Evolutionary conservation across 2,797 vertebrate species (phyloP).

Genomic region (Sebastolobus alascanus): DNA sequence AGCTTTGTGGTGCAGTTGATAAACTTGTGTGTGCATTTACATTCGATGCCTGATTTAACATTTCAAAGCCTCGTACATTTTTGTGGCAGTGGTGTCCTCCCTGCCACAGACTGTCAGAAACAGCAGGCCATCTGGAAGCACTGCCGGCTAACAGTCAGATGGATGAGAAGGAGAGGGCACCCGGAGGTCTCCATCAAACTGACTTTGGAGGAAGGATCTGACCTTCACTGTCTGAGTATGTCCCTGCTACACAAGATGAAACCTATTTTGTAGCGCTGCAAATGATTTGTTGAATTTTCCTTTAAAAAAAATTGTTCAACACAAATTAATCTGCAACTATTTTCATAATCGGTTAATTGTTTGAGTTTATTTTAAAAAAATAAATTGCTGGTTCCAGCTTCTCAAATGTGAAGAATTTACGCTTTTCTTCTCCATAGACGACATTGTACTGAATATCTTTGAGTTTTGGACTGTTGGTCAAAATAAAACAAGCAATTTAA

Average conservation of each 20-base stretch:
- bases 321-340: neutral
- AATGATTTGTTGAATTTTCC: neutral
- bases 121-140: conserved; percentile 7
- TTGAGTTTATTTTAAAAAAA: too few relatives aligned
- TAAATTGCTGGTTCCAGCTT: neutral
- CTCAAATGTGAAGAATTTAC: neutral
- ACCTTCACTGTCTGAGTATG: neutral
- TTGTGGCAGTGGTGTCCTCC: neutral
- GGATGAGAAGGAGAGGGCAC: conserved; percentile 1
- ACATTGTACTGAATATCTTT: neutral
- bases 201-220: neutral
- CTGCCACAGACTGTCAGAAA: conserved; percentile 19
- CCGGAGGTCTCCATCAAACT: conserved; percentile 6
- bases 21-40: neutral
- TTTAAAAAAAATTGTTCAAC: neutral
- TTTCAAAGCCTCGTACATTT: neutral
- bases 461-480: neutral
- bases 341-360: neutral
- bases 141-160: conserved; percentile 27
- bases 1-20: neutral
- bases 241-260: neutral
- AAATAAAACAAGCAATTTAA: too few relatives aligned
- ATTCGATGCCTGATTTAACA: neutral
- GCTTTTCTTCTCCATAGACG: neutral
- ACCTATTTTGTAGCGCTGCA: neutral